Evolutionary conservation across 2,888 invertebrate genomes (phyloP).

Genomic region (Drosophila eohydei): DNA sequence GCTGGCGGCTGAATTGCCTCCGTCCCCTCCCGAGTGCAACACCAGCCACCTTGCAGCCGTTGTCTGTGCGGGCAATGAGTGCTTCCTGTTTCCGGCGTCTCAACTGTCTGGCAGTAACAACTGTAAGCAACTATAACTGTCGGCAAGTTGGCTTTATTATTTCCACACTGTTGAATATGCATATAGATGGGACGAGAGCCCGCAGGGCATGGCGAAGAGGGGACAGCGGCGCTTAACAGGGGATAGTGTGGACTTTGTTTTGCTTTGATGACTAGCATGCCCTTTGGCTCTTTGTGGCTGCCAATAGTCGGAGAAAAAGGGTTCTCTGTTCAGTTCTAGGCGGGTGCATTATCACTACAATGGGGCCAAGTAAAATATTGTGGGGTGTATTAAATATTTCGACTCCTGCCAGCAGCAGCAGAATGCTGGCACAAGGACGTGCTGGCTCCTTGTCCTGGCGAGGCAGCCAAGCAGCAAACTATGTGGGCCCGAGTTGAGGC

Average conservation of each 20-base stretch:
- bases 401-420: slow-evolving; percentile 36
- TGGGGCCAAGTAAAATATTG: slow-evolving; percentile 63
- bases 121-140: slow-evolving; percentile 75
- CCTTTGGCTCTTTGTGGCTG: slow-evolving; percentile 33
- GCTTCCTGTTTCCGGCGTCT: slow-evolving; percentile 70
- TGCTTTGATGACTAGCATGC: slow-evolving; percentile 63
- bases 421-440: slow-evolving; percentile 32
- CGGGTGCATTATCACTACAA: slow-evolving; percentile 67
- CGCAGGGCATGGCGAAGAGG: neutral
- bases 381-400: slow-evolving; percentile 73
- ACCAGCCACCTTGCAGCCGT: slow-evolving; percentile 6
- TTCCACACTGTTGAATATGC: slow-evolving; percentile 79
- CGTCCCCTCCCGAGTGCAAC: neutral
- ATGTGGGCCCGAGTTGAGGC: slow-evolving; percentile 45
- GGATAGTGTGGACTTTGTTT: slow-evolving; percentile 46
- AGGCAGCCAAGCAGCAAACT: slow-evolving; percentile 36
- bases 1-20: neutral
- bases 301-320: slow-evolving; percentile 24
- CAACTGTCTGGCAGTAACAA: slow-evolving; percentile 66
- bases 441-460: slow-evolving; percentile 19
- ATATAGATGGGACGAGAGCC: slow-evolving; percentile 40
- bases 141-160: slow-evolving; percentile 80
- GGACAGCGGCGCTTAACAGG: neutral
- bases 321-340: slow-evolving; percentile 20
- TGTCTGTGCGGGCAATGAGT: slow-evolving; percentile 68